These are phyloP conservation scores for Xerus rutilus DNA, from an alignment of 2,797 vertebrate genomes.

Conservation along the genomic window DNA sequence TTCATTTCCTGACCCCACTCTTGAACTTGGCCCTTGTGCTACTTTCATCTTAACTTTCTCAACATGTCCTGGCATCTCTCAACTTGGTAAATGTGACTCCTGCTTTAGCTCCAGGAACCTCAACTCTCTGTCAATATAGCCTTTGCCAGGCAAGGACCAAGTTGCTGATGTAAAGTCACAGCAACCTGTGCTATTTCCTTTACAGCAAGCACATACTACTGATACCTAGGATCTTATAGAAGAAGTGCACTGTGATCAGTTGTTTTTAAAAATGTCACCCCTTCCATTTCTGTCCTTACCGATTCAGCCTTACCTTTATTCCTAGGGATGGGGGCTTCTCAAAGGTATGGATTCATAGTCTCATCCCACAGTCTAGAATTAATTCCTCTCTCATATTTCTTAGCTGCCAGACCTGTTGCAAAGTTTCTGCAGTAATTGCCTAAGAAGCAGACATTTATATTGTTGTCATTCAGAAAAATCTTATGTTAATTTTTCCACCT, in stretches of 20 bases:
- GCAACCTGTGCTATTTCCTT: background rate
- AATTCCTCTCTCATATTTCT: background rate
- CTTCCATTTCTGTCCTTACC: background rate
- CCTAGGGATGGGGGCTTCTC: background rate
- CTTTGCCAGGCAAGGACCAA: background rate
- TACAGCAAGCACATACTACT: background rate
- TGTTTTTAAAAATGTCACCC: background rate
- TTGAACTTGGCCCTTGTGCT: background rate
- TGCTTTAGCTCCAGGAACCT: background rate
- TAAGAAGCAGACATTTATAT: background rate
- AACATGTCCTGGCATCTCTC: background rate
- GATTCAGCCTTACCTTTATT: background rate
- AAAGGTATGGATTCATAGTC: background rate
- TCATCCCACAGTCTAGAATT: background rate
- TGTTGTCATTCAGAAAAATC: background rate
- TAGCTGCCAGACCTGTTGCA: background rate
- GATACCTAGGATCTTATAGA: background rate
- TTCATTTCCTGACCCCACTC: background rate
- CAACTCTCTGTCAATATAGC: background rate
- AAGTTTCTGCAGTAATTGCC: background rate
- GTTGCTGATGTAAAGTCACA: background rate
- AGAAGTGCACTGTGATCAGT: background rate
- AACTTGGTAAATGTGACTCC: background rate
- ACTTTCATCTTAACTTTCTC: background rate
- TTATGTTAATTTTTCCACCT: slow-evolving; percentile 4